Evolutionary conservation across 2,797 vertebrate genomes (phyloP).

Genomic region (Allobates femoralis): DNA sequence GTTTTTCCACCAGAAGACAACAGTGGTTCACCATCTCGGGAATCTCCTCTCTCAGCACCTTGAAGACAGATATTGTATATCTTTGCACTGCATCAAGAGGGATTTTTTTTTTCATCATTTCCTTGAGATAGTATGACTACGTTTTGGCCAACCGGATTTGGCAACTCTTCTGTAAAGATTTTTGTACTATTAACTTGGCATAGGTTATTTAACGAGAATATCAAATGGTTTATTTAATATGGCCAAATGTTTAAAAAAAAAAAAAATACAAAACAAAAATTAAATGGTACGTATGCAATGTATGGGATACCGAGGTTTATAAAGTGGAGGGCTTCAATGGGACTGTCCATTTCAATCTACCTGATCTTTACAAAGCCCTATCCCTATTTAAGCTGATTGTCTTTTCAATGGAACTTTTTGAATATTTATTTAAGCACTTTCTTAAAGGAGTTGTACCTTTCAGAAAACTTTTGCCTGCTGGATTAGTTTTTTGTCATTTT

Average conservation of each 20-base stretch:
- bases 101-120: constrained; percentile 68
- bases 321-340: constrained; percentile 57
- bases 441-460: background rate
- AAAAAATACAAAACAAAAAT: no score
- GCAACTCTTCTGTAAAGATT: constrained; percentile 69
- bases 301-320: constrained; percentile 70
- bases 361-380: background rate
- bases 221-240: constrained; percentile 68
- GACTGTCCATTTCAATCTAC: constrained; percentile 1
- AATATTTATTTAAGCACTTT: constrained; percentile 49
- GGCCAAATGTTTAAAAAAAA: constrained; percentile 72
- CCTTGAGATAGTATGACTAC: constrained; percentile 72
- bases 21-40: constrained; percentile 89
- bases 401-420: background rate
- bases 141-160: constrained; percentile 74
- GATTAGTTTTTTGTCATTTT: no score
- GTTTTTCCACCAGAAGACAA: constrained; percentile 94
- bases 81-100: constrained; percentile 69
- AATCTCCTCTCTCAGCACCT: constrained; percentile 95
- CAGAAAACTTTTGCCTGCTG: no score
- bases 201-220: constrained; percentile 73
- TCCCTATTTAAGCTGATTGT: constrained; percentile 8
- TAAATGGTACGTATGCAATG: constrained; percentile 70
- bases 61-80: constrained; percentile 75
- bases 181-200: constrained; percentile 75